Evolutionary conservation across 2,888 invertebrate genomes (phyloP), one percentile per base, ranked within the genome.

Genomic region (Archips crataeganus): DNA sequence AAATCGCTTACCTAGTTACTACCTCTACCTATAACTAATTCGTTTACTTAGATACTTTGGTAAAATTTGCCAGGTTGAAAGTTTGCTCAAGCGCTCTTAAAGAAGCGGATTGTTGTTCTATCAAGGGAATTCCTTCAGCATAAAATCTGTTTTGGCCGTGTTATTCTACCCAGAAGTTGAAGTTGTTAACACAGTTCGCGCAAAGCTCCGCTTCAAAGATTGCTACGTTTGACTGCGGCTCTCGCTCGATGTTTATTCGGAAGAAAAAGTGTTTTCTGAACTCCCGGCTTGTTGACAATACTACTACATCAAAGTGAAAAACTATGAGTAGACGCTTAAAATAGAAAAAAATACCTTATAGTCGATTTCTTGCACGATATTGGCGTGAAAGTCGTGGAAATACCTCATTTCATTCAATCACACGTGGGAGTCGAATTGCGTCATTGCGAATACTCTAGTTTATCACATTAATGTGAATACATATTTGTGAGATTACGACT

Each of bases 221-320:
- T 34, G 64, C 13, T 49, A 64, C 49, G 47, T 63, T 49, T 63
- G 68, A 78, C 78, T 72, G 49, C 64, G 60, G 75, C 77, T 78
- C 78, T 76, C 78, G 73, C 78, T 76, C 78, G 73, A 81, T 82
- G 78, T 82, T 82, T 82, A 81, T 81, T 78, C 76, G 77, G 75
- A 75, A 72, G 79, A 80, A 79, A 78, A 79, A 78, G 77, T 76
- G 76, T 78, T 79, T 77, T 65, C 75, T 75, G 77, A 76, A 77
- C 77, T 75, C 75, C 70, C 67, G 70, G 75, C 74, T 78, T 79
- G 79, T 79, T 78, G 69, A 77, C 77, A 72, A 77, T 73, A 73
- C 74, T 51, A 59, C 45, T 39, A 54, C 62, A 62, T 64, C 32
- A 64, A 73, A 73, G 49, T 59, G 61, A 73, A 63, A 67, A 62